These are phyloP conservation scores for Empidonax alnorum DNA, from an alignment of 2,113 vertebrate species.

Conservation along the genomic window DNA sequence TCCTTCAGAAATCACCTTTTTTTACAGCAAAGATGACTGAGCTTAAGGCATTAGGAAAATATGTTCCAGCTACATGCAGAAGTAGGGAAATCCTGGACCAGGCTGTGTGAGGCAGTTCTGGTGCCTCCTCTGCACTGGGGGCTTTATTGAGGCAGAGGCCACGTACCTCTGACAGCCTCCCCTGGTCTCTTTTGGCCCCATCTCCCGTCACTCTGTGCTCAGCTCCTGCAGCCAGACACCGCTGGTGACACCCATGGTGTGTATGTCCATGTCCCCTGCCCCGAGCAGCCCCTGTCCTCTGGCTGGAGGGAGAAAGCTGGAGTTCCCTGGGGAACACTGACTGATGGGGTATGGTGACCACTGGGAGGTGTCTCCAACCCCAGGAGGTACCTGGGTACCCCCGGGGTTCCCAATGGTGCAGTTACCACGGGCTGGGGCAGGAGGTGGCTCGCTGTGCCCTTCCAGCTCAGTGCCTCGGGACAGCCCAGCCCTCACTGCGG, in stretches of 20 bases:
- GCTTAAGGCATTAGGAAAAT: neutral
- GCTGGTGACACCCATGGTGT: neutral
- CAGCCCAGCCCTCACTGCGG: neutral
- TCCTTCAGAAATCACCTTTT: neutral
- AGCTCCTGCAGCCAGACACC: neutral
- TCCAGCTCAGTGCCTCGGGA: neutral
- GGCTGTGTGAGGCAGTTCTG: neutral
- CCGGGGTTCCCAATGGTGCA: neutral
- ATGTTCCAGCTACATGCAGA: neutral
- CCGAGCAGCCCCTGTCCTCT: neutral
- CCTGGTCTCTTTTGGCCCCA: neutral
- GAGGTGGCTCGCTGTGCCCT: neutral
- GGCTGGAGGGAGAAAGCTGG: neutral
- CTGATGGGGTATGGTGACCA: rapidly evolving
- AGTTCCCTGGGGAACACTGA: neutral
- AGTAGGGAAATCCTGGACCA: neutral
- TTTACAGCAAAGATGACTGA: neutral
- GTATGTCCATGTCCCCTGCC: rapidly evolving
- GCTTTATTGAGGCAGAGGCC: neutral
- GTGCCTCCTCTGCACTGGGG: neutral
- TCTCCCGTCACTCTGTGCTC: neutral
- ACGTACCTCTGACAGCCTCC: neutral
- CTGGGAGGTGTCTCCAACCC: neutral
- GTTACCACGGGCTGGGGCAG: neutral
- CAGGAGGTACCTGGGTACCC: neutral